Conservation (phyloP, 2,888 invertebrate species). For the Drosophila affinis region DNA sequence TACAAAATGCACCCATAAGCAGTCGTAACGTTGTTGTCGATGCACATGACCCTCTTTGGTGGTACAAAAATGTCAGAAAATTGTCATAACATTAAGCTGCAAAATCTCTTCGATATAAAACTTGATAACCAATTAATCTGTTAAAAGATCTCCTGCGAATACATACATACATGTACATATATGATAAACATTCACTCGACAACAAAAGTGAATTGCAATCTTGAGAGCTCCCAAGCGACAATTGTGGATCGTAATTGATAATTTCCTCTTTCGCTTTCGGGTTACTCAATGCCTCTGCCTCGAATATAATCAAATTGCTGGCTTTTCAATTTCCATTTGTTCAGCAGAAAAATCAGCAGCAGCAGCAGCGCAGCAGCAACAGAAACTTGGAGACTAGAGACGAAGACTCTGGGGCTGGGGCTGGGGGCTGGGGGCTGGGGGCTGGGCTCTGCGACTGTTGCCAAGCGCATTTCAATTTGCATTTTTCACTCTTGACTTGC, state of each 20-base stretch:
- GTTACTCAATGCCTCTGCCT: not conserved
- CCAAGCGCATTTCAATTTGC: constrained; percentile 56
- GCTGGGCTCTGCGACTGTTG: constrained; percentile 49
- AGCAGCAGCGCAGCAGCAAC: too few relatives aligned
- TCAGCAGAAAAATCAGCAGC: constrained; percentile 1
- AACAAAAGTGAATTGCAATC: not conserved
- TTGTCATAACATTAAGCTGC: not conserved
- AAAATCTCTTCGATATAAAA: not conserved
- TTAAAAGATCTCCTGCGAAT: not conserved
- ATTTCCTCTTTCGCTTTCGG: not conserved
- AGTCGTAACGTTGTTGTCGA: too few relatives aligned
- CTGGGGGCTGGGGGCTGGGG: too few relatives aligned
- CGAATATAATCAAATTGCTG: not conserved
- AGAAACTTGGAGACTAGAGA: not conserved
- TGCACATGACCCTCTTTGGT: not conserved
- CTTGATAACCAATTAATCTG: not conserved
- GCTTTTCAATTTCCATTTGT: constrained; percentile 25
- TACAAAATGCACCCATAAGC: too few relatives aligned
- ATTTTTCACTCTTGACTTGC: constrained; percentile 24
- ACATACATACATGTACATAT: too few relatives aligned
- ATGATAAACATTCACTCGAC: not conserved
- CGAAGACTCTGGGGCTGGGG: constrained; percentile 7
- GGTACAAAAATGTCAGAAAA: not conserved
- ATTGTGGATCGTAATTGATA: not conserved
- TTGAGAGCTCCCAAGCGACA: not conserved